Evolutionary conservation across 2,113 vertebrate genomes (phyloP).

Genomic region (Pyrgilauda ruficollis): DNA sequence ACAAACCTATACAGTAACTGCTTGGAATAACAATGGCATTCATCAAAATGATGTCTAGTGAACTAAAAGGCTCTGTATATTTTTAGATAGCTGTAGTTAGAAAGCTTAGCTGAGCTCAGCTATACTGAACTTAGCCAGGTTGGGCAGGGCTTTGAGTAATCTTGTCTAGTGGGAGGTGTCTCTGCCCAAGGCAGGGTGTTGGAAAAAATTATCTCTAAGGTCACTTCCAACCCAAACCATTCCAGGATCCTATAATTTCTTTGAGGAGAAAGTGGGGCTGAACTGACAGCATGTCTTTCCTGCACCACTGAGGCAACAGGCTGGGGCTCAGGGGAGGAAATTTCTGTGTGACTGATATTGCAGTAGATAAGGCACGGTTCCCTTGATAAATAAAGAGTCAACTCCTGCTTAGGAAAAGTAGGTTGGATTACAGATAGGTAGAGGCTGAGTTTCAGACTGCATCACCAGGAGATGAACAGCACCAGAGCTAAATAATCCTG

Average conservation of each 20-base stretch:
- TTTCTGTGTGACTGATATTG: not conserved
- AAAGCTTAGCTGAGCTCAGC: not conserved
- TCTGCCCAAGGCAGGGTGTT: not conserved
- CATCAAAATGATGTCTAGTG: not conserved
- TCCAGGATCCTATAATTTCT: not conserved
- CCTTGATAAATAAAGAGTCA: not conserved
- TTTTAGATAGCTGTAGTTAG: not conserved
- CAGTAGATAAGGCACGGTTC: not conserved
- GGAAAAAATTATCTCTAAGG: not conserved
- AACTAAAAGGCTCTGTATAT: not conserved
- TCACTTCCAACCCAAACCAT: not conserved
- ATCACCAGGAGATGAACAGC: not conserved
- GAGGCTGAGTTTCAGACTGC: not conserved
- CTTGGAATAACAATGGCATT: not conserved
- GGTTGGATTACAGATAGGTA: not conserved
- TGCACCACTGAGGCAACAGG: not conserved
- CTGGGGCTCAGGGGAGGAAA: not conserved
- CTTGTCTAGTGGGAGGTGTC: not conserved
- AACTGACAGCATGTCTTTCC: not conserved
- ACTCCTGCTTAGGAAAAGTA: not conserved
- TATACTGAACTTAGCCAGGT: not conserved
- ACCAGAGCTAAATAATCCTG: not conserved
- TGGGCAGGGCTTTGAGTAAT: not conserved
- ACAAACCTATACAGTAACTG: not conserved
- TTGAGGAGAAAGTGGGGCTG: not conserved